Evolutionary conservation across 2,797 vertebrate genomes (phyloP), one percentile per base, ranked within the genome.

Genomic region (Siniperca undulata): DNA sequence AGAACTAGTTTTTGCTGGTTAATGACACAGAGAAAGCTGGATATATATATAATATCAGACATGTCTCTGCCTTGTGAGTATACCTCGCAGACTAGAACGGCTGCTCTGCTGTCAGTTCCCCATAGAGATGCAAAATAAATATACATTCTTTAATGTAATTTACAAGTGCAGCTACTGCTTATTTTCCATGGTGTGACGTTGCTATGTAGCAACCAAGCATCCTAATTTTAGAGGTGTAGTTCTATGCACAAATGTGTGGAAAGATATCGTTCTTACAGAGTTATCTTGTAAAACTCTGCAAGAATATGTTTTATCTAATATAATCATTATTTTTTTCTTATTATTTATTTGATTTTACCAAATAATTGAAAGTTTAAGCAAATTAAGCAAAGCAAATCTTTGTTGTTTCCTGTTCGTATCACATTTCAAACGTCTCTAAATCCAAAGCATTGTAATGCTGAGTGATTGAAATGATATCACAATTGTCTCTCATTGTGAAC

Each of bases 11-110:
- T 69, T 59, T 44, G 42, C 22, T 64, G 59, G 27, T 64, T 77
- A 64, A 67, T 68, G 55, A 74, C 68, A 74, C 71, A 81, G 46
- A 74, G 67, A 56, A 7, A 73, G 11, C 66, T 24, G 42, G 38
- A 30, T 30, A 30, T 30, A 30, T 30, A 30, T 5, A 7, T 40
- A 11, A 50, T n/a, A 22, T 24, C 17, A 34, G 7, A 46, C 7
- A n/a, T 36, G 27, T 62, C 19, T 38, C 7, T 3, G 10, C 48
- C 6, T 50, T 36, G 14, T 66, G 34, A 52, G 36, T 4, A 14
- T 53, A 30, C 30, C 14, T 56, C 2, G 2, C 36, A 42, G 27
- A 38, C 20, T 42, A 24, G 24, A 50, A 14, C n/a, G 2, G 2
- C n/a, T 9, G 48, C 46, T 50, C 3, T 22, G 3, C 16, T 20